A percentile compares a stretch with the other conserved stretches of the same genome.
phyloP scores from a whole-genome alignment of 2,797 vertebrate genomes.

The Clangula hyemalis region DNA sequence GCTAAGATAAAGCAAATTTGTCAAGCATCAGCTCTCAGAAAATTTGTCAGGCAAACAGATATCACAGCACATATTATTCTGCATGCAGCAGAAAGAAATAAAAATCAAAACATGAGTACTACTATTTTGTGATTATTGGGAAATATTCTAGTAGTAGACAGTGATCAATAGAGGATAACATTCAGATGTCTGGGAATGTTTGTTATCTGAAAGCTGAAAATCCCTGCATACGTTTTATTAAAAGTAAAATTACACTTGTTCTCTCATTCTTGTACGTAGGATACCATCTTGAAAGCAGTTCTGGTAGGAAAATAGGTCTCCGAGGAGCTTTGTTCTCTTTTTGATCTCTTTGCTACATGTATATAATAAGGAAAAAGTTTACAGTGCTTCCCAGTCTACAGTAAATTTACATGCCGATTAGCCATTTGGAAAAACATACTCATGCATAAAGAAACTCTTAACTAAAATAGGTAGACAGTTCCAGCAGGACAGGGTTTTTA shows the following conservation, averaged over 20 bases:
- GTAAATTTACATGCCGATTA: neutral
- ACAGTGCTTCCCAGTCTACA: neutral
- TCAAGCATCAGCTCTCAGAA: neutral
- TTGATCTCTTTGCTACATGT: neutral
- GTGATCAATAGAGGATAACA: neutral
- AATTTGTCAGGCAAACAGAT: neutral
- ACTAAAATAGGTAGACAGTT: neutral
- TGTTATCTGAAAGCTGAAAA: neutral
- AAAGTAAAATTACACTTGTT: neutral
- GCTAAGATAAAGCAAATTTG: neutral
- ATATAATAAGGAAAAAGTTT: neutral
- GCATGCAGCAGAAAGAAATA: neutral
- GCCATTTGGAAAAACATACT: neutral
- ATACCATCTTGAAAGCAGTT: neutral
- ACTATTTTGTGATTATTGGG: neutral
- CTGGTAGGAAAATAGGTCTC: neutral
- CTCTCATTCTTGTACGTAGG: neutral
- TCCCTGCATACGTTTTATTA: neutral
- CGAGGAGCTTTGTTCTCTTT: neutral
- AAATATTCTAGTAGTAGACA: neutral
- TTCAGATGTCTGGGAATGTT: neutral
- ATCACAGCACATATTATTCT: neutral
- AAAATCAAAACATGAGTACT: neutral
- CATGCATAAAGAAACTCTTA: neutral
- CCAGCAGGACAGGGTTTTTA: neutral